Percentiles rank a stretch among this genome's conserved stretches.
Evolutionary conservation across 2,797 vertebrate genomes (phyloP).

Genomic region (Percopsis omiscomaycus): DNA sequence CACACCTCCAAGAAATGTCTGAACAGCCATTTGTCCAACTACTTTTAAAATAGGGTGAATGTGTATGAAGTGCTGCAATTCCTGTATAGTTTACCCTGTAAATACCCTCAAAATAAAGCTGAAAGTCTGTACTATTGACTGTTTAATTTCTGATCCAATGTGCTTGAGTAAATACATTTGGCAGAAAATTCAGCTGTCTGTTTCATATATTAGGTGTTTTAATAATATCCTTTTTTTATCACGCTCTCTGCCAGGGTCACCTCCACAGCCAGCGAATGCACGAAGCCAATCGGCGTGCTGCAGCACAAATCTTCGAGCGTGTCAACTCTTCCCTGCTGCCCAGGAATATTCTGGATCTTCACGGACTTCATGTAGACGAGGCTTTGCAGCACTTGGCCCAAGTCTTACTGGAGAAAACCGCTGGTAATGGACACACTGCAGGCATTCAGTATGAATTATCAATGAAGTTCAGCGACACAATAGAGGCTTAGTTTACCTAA

Average conservation of each 20-base stretch:
- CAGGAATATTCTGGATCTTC: constrained; percentile 93
- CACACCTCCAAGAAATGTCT: too few relatives aligned
- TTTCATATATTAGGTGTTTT: too few relatives aligned
- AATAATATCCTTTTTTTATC: not conserved
- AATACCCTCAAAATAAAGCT: too few relatives aligned
- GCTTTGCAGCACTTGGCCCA: constrained; percentile 84
- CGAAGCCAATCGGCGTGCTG: constrained; percentile 91
- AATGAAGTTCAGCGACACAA: not conserved
- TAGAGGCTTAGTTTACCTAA: not conserved
- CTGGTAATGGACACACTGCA: constrained; percentile 72
- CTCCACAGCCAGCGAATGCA: constrained; percentile 91
- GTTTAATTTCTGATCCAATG: too few relatives aligned
- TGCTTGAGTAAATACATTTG: too few relatives aligned
- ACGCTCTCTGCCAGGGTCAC: constrained; percentile 77
- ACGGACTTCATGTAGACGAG: constrained; percentile 94
- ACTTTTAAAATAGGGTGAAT: too few relatives aligned
- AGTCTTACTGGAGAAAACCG: constrained; percentile 85
- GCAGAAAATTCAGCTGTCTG: too few relatives aligned
- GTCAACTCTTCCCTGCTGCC: constrained; percentile 91
- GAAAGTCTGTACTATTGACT: too few relatives aligned
- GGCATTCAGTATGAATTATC: not conserved
- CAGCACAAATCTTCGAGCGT: constrained; percentile 88
- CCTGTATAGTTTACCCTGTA: too few relatives aligned
- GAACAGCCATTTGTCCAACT: too few relatives aligned
- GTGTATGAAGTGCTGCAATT: too few relatives aligned